Percentiles rank a stretch among this genome's conserved stretches.
These are phyloP conservation scores for Eristalinus sepulchralis DNA, from an alignment of 2,888 invertebrate genomes.

Conservation along the genomic window DNA sequence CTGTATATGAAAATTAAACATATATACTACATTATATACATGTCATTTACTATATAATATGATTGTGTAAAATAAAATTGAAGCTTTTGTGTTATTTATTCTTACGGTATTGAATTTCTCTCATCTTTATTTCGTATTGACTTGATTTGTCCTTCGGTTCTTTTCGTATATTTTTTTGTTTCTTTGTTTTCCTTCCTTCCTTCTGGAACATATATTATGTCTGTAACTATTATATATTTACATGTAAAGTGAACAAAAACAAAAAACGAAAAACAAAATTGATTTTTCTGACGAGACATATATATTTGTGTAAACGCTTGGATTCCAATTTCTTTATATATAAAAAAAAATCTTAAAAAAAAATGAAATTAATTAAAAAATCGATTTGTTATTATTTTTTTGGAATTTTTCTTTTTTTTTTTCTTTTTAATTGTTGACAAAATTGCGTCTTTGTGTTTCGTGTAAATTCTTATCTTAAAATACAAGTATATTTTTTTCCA, in stretches of 20 bases:
- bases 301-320: constrained; percentile 68
- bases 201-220: constrained; percentile 26
- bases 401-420: background rate
- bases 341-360: constrained; percentile 16
- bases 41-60: constrained; percentile 53
- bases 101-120: constrained; percentile 2
- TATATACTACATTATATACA: constrained; percentile 36
- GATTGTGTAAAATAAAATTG: constrained; percentile 64
- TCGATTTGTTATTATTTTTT: background rate
- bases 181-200: background rate
- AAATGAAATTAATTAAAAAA: background rate
- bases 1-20: constrained; percentile 45
- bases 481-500: constrained; percentile 1
- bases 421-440: background rate
- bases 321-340: constrained; percentile 40
- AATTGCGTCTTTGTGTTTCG: constrained; percentile 25
- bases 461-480: background rate
- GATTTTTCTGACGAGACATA: constrained; percentile 33
- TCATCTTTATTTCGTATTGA: constrained; percentile 1
- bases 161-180: background rate
- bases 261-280: constrained; percentile 12
- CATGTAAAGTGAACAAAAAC: constrained; percentile 39
- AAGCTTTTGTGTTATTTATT: constrained; percentile 52
- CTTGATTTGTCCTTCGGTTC: background rate
- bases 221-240: constrained; percentile 42